Evolutionary conservation across 1,140 invertebrate genomes (phyloP), one percentile per base, ranked within the genome.

Genomic region (Alviniconcha marisindica): DNA sequence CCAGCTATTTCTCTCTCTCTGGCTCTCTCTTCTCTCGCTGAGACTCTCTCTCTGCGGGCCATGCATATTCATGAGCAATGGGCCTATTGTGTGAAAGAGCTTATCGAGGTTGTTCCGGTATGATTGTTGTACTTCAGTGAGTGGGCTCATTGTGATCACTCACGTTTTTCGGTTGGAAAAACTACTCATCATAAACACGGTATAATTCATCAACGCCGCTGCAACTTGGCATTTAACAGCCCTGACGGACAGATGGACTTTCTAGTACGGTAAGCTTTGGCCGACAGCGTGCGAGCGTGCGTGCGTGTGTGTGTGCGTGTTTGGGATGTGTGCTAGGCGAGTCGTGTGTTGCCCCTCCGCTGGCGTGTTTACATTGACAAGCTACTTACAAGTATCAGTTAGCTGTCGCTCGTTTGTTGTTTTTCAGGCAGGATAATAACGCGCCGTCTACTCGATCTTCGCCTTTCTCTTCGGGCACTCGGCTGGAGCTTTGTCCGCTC

Each of bases 21-120:
- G 36, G 14, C 42, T 76, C 77, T 66, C 76, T 77, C 77, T 66
- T 40, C 36, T n/a, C 60, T 66, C 73, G 40, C 71, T 44, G 40
- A 73, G 38, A 42, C 71, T 60, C 54, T 4, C 77, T 63, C 77
- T 80, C 36, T 21, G 24, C 33, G 31, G 31, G 51, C 74, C 66
- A 83, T 85, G 82, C 85, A 85, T 87, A 85, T 85, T 83, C 84
- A 85, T 85, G 80, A 82, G 44, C 60, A 38, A 54, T 82, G 79
- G 54, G 77, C 31, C 82, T 85, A 87, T 87, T 87, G 86, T 87
- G 86, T 84, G 82, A 85, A 85, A 77, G 56, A 78, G 84, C 81
- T 83, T 84, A 87, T 87, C 77, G 84, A 77, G 79, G 69, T 79
- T 74, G 84, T 85, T 85, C 84, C 82, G 86, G 84, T 74, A 69